These are phyloP conservation scores for Calcarius lapponicus DNA, from an alignment of 2,797 vertebrate species.

Conservation along the genomic window DNA sequence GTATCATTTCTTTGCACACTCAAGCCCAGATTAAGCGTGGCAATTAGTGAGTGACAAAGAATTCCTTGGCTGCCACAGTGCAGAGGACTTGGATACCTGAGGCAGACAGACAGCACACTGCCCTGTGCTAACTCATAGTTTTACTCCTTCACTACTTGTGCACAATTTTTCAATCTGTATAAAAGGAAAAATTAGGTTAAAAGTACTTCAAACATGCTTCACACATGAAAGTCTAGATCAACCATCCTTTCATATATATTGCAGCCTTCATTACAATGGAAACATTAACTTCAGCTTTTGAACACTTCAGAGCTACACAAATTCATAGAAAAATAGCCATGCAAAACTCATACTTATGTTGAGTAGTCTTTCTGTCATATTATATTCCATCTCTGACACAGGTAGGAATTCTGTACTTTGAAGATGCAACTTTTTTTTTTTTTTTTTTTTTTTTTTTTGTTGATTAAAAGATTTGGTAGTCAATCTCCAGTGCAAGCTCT, in stretches of 20 bases:
- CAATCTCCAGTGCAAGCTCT: background rate
- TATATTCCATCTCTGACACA: background rate
- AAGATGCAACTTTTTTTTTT: background rate
- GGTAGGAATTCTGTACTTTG: background rate
- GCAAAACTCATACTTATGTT: background rate
- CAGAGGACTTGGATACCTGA: background rate
- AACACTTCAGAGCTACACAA: background rate
- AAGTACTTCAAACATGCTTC: background rate
- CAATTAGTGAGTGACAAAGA: background rate
- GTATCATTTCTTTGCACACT: background rate
- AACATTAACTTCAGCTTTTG: background rate
- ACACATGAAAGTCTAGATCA: rapidly evolving
- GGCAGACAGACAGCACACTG: rapidly evolving
- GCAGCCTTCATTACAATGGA: background rate
- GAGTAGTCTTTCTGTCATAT: background rate
- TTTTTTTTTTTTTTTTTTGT: background rate
- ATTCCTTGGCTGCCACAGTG: background rate
- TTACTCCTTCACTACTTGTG: background rate
- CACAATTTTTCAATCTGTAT: background rate
- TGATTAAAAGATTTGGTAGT: background rate
- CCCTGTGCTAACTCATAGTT: background rate
- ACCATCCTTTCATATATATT: background rate
- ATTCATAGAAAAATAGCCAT: background rate
- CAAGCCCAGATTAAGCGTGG: background rate
- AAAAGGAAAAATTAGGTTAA: background rate